phyloP scores from a whole-genome alignment of 2,113 vertebrate genomes.

The Albula glossodonta region DNA sequence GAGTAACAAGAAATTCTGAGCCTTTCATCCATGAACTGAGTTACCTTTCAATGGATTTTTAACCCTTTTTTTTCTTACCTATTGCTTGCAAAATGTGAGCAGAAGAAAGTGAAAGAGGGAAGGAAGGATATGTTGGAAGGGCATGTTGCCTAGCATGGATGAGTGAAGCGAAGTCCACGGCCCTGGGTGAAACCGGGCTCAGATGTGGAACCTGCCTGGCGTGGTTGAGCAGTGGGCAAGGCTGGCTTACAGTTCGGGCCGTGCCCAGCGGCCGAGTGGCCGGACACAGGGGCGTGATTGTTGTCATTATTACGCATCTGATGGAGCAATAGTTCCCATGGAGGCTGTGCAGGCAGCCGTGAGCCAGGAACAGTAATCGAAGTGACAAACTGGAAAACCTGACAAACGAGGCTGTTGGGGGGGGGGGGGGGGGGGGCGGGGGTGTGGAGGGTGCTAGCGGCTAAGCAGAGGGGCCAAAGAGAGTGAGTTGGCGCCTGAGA shows the following conservation, averaged over 20 bases:
- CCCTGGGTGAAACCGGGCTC: too few relatives aligned
- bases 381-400: constrained; percentile 5
- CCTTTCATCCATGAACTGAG: background rate
- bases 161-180: too few relatives aligned
- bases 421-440: too few relatives aligned
- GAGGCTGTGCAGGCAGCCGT: background rate
- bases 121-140: too few relatives aligned
- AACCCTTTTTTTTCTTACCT: background rate
- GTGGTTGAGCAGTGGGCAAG: too few relatives aligned
- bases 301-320: background rate
- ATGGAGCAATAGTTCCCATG: background rate
- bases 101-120: too few relatives aligned
- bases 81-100: too few relatives aligned
- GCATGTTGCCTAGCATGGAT: too few relatives aligned
- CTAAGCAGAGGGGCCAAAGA: background rate
- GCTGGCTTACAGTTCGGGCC: too few relatives aligned
- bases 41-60: background rate
- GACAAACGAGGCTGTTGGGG: background rate
- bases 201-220: too few relatives aligned
- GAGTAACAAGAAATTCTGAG: background rate
- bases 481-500: constrained; percentile 33
- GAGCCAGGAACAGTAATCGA: background rate
- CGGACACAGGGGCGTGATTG: background rate
- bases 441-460: background rate
- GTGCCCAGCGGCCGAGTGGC: too few relatives aligned